Percentiles rank a stretch among this genome's conserved stretches.
Evolutionary conservation across 2,797 vertebrate genomes (phyloP).

Genomic region (Tokudaia tokunoshimensis): DNA sequence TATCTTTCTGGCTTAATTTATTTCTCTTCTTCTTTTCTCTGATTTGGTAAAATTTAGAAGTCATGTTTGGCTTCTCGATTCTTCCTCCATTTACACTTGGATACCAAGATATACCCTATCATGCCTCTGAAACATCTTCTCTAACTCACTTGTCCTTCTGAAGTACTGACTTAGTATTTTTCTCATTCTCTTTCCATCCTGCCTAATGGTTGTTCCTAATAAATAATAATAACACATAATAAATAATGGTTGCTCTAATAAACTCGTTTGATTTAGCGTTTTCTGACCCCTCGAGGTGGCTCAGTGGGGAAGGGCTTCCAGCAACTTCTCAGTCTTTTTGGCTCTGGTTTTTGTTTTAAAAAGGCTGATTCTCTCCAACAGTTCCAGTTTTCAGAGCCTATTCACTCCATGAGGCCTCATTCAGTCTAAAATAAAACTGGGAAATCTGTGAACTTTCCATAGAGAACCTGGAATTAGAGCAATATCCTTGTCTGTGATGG

Average conservation of each 20-base stretch:
- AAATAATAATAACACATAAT: background rate
- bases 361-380: background rate
- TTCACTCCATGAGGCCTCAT: background rate
- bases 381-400: background rate
- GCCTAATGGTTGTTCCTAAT: background rate
- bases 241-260: slow-evolving; percentile 1
- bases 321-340: slow-evolving; percentile 11
- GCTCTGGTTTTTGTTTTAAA: slow-evolving; percentile 41
- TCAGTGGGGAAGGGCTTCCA: slow-evolving; percentile 4
- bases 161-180: background rate
- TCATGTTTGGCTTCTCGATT: background rate
- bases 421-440: slow-evolving; percentile 23
- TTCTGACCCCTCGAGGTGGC: background rate
- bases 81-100: background rate
- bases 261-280: background rate
- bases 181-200: background rate
- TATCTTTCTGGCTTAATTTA: background rate
- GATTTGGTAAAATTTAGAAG: slow-evolving; percentile 20
- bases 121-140: background rate
- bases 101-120: background rate
- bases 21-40: background rate
- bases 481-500: background rate
- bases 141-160: background rate
- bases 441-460: background rate
- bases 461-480: background rate